A percentile compares a stretch with the other conserved stretches of the same genome.
Evolutionary conservation across 2,797 vertebrate genomes (phyloP).

Genomic region (Enteromius thamalakanensis): DNA sequence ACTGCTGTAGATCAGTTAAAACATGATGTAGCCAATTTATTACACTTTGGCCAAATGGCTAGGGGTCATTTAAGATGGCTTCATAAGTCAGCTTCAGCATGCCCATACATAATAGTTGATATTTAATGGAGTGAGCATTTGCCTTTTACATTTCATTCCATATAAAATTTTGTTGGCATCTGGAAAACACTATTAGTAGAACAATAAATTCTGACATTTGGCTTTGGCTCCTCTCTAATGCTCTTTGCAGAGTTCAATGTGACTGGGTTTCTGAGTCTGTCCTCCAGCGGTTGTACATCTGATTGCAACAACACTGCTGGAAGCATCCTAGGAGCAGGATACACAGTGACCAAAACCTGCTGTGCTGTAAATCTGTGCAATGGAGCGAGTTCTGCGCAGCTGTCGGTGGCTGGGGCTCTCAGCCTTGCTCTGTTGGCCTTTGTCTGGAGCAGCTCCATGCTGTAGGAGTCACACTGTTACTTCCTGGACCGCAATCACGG

Average conservation of each 20-base stretch:
- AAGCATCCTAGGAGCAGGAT: conserved; percentile 55
- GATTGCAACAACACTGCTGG: conserved; percentile 55
- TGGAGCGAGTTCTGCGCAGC: conserved; percentile 54
- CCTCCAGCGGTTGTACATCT: conserved; percentile 49
- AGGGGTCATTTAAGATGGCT: not conserved
- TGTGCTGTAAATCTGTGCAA: conserved; percentile 65
- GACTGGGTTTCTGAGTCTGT: conserved; percentile 35
- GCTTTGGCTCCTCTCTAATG: not conserved
- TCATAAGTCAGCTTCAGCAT: not conserved
- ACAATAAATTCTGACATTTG: not conserved
- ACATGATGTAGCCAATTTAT: not conserved
- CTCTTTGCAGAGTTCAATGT: conserved; percentile 57
- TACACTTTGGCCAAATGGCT: not conserved
- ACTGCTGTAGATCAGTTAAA: not conserved
- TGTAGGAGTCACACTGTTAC: conserved; percentile 35
- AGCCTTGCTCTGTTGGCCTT: conserved; percentile 46
- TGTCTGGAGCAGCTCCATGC: conserved; percentile 28
- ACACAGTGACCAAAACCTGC: conserved; percentile 61
- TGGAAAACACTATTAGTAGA: not conserved
- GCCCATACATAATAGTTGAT: not conserved
- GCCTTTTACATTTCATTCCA: not conserved
- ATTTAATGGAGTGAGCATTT: not conserved
- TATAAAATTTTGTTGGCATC: no score
- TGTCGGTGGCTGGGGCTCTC: conserved; percentile 55
- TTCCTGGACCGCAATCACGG: not conserved